phyloP scores from a whole-genome alignment of 2,888 invertebrate species.

The Fragum whitleyi region DNA sequence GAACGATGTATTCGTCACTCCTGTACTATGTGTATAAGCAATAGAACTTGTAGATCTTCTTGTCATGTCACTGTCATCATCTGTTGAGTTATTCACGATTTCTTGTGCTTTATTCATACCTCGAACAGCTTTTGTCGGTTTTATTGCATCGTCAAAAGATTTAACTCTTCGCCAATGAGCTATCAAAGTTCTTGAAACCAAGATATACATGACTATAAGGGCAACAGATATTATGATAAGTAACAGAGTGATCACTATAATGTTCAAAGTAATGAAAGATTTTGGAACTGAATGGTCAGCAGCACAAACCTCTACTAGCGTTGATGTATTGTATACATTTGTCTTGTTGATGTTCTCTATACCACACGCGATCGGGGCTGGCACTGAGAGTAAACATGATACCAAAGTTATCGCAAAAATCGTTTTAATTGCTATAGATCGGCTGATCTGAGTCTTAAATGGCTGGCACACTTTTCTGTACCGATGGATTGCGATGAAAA shows the following conservation, averaged over 20 bases:
- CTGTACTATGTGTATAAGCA: neutral
- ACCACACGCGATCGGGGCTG: constrained; percentile 51
- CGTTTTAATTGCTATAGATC: constrained; percentile 36
- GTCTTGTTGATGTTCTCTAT: constrained; percentile 20
- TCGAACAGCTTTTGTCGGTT: neutral
- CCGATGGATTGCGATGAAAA: constrained; percentile 50
- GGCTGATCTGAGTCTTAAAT: constrained; percentile 51
- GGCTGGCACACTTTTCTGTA: constrained; percentile 58
- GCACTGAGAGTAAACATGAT: constrained; percentile 35
- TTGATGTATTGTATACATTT: constrained; percentile 30
- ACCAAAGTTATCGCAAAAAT: constrained; percentile 18
- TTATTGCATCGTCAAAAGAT: neutral
- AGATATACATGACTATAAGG: constrained; percentile 1
- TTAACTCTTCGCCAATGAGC: constrained; percentile 1
- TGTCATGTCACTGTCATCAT: neutral
- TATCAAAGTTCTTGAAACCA: constrained; percentile 10
- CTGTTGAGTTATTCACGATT: neutral
- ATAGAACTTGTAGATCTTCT: neutral
- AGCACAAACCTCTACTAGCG: constrained; percentile 43
- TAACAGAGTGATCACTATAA: constrained; percentile 4
- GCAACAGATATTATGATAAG: neutral
- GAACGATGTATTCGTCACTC: neutral
- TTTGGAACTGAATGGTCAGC: constrained; percentile 27
- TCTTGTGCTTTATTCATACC: neutral
- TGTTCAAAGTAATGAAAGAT: neutral